These are phyloP conservation scores for Crocallis elinguaria DNA, from an alignment of 2,888 invertebrate species.

Conservation along the genomic window DNA sequence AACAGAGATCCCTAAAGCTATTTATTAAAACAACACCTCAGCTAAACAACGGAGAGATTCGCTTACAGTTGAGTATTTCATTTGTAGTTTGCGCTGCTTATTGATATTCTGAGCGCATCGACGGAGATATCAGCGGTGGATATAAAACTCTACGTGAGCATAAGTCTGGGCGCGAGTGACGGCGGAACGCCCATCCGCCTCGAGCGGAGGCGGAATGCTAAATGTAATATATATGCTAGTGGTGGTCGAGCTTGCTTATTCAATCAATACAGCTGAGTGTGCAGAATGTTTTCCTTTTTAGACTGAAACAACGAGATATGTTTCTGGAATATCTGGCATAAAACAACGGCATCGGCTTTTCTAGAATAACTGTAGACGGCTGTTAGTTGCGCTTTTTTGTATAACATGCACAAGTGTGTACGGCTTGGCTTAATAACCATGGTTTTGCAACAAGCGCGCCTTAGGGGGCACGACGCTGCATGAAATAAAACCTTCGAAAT, in stretches of 20 bases:
- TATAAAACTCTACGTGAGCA: conserved; percentile 65
- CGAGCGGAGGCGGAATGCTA: conserved; percentile 20
- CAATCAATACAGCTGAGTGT: background rate
- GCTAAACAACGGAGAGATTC: conserved; percentile 54
- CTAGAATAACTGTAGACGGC: no score
- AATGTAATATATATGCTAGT: conserved; percentile 29
- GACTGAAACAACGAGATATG: background rate
- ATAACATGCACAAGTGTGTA: no score
- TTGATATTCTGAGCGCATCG: conserved; percentile 70
- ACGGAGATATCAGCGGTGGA: conserved; percentile 66
- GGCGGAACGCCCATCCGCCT: conserved; percentile 39
- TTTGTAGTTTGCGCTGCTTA: conserved; percentile 65
- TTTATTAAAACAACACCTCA: conserved; percentile 54
- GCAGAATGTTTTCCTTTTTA: background rate
- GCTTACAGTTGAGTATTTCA: conserved; percentile 61
- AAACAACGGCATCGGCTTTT: no score
- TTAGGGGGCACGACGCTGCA: no score
- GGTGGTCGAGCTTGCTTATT: conserved; percentile 18
- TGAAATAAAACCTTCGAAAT: no score
- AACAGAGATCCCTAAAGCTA: conserved; percentile 38
- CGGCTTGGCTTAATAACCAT: no score
- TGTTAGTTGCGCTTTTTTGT: no score
- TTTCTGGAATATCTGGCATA: background rate
- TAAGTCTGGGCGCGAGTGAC: conserved; percentile 42
- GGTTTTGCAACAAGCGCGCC: no score